Base-by-base conservation (phyloP, 2,113 vertebrate genomes). In the Myrmecophaga tridactyla region DNA sequence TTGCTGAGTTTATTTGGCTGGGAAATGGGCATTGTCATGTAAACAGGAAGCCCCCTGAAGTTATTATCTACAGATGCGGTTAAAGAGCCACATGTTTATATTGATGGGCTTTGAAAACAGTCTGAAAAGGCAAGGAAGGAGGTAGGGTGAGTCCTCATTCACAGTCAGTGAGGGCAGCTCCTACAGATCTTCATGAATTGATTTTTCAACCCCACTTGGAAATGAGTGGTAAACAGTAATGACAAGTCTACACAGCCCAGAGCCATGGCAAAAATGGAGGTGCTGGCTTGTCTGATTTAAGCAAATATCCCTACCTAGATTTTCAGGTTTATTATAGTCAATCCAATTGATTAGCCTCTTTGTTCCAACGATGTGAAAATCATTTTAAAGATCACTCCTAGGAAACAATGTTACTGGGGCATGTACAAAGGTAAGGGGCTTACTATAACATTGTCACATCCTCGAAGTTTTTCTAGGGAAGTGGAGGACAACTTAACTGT, bases 11-110 rank as follows among this genome's bases (percentile, higher is more conserved):
- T 97, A 96, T 97, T 97, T 97, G 96, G 94, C 97, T 96, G 97
- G 97, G 97, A 96, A 95, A 96, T 97, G 97, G 97, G 96, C 96
- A 97, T 95, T 92, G 87, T 95, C 96, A 48, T 96, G 97, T 97
- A 97, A 97, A 97, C 97, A 97, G 97, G 97, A 97, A 97, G 96
- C 89, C 97, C 96, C 97, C 97, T 96, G 93, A 96, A 97, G 94
- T 97, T 96, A 97, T 97, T 97, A 97, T 97, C 96, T 95, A 92
- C 96, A 97, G 97, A 97, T 96, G 96, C 95, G 48, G 92, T 95
- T 80, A 96, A 96, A 96, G 97, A 97, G 94, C 95, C 94, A 94
- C 97, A 95, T 97, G 96, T 96, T 97, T 96, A 92, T 97, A 94
- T 97, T 97, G 97, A 97, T 87, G 91, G 93, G 95, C 94, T 93